These are phyloP conservation scores for Micrasema longulum DNA, from an alignment of 1,140 invertebrate species.

Conservation along the genomic window DNA sequence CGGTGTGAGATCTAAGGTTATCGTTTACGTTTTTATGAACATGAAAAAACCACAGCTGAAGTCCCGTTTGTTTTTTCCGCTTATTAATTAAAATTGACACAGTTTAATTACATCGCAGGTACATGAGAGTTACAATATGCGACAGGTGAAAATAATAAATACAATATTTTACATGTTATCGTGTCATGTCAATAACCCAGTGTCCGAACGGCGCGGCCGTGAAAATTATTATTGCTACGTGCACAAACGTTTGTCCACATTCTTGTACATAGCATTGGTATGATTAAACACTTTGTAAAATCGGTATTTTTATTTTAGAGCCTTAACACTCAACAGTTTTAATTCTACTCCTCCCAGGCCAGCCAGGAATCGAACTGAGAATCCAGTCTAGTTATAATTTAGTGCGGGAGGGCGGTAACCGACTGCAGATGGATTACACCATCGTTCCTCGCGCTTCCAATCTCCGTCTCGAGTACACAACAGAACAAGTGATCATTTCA, in stretches of 20 bases:
- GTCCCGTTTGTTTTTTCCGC: slow-evolving; percentile 2
- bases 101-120: too few relatives aligned
- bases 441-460: slow-evolving; percentile 33
- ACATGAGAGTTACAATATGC: too few relatives aligned
- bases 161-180: too few relatives aligned
- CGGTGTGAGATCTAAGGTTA: slow-evolving; percentile 29
- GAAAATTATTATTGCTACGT: too few relatives aligned
- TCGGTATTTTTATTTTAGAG: slow-evolving; percentile 8
- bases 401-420: slow-evolving; percentile 43
- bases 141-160: too few relatives aligned
- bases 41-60: slow-evolving; percentile 4
- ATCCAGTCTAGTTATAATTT: slow-evolving; percentile 51
- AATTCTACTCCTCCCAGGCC: slow-evolving; percentile 40
- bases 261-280: too few relatives aligned
- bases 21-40: slow-evolving; percentile 22
- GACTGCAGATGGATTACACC: slow-evolving; percentile 23
- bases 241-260: too few relatives aligned
- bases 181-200: too few relatives aligned
- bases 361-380: slow-evolving; percentile 13
- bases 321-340: slow-evolving; percentile 26
- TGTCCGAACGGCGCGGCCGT: too few relatives aligned
- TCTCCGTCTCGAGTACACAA: slow-evolving; percentile 6
- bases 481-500: not conserved
- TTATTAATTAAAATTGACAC: slow-evolving; percentile 15
- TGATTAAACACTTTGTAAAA: too few relatives aligned